These are phyloP conservation scores for Leptinotarsa texana DNA, from an alignment of 1,140 invertebrate genomes.

Conservation along the genomic window DNA sequence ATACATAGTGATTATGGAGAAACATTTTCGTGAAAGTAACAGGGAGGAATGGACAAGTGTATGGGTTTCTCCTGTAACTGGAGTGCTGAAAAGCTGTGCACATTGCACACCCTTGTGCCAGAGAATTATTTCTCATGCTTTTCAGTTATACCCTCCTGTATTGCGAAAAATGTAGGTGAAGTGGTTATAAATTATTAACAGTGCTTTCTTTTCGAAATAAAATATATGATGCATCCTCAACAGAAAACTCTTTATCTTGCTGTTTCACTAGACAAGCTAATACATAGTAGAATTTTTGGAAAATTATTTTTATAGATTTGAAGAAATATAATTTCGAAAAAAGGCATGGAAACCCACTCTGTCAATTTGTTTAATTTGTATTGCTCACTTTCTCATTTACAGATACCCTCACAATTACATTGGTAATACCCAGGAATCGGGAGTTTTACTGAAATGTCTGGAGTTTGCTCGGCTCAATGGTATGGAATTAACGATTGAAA, in stretches of 20 bases:
- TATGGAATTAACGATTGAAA: slow-evolving; percentile 48
- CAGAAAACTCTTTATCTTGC: too few species aligned
- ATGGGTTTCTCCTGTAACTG: slow-evolving; percentile 41
- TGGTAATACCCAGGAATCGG: slow-evolving; percentile 41
- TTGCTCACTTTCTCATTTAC: slow-evolving; percentile 22
- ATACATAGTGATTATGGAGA: slow-evolving; percentile 41
- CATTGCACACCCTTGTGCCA: slow-evolving; percentile 34
- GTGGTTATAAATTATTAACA: background rate
- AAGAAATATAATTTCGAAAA: too few species aligned
- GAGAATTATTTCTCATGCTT: slow-evolving; percentile 40
- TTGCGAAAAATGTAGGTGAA: slow-evolving; percentile 40
- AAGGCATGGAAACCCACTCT: too few species aligned
- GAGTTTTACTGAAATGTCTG: slow-evolving; percentile 46
- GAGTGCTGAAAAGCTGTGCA: slow-evolving; percentile 31
- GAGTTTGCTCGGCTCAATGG: slow-evolving; percentile 54
- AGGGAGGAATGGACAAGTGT: slow-evolving; percentile 34
- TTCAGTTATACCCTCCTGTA: slow-evolving; percentile 41
- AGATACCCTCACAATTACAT: slow-evolving; percentile 38
- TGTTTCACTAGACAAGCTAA: background rate
- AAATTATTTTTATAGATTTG: background rate
- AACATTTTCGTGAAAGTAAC: slow-evolving; percentile 38
- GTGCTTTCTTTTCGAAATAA: background rate
- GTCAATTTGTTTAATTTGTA: too few species aligned
- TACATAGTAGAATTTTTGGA: background rate
- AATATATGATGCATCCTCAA: background rate